Conservation (phyloP, 2,888 invertebrate species). For the Yponomeuta cagnagella region DNA sequence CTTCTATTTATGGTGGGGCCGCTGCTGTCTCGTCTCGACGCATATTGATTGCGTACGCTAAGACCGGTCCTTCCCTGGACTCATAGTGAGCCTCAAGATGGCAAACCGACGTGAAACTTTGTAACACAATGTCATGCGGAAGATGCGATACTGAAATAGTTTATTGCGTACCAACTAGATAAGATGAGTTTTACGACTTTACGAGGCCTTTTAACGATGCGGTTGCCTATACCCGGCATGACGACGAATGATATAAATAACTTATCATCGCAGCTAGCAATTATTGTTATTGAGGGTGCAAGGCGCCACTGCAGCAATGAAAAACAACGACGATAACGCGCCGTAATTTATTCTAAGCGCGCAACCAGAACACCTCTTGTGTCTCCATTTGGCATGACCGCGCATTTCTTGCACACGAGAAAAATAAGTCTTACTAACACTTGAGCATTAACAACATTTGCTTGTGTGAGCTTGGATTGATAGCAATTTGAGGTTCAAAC, state of each 20-base stretch:
- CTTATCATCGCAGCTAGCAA: not conserved
- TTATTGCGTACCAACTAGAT: not conserved
- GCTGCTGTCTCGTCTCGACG: conserved; percentile 56
- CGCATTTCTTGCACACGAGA: not conserved
- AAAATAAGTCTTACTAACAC: not conserved
- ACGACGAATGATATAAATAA: conserved; percentile 1
- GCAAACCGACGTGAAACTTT: not conserved
- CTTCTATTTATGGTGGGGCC: conserved; percentile 62
- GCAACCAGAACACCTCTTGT: not conserved
- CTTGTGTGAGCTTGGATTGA: too few species aligned
- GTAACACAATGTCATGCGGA: not conserved
- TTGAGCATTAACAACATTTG: too few species aligned
- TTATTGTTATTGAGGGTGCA: not conserved
- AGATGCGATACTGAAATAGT: not conserved
- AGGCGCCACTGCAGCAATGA: not conserved
- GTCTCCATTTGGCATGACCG: not conserved
- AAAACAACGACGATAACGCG: not conserved
- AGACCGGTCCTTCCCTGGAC: conserved; percentile 35
- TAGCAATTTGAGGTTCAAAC: too few species aligned
- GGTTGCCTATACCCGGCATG: not conserved
- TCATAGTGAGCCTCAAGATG: not conserved
- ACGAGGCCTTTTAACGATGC: not conserved
- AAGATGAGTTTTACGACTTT: not conserved
- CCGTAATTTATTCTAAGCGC: not conserved
- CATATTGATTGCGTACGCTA: conserved; percentile 51